Conservation (phyloP, 1,140 invertebrate species). For the Drosophila bocki region DNA sequence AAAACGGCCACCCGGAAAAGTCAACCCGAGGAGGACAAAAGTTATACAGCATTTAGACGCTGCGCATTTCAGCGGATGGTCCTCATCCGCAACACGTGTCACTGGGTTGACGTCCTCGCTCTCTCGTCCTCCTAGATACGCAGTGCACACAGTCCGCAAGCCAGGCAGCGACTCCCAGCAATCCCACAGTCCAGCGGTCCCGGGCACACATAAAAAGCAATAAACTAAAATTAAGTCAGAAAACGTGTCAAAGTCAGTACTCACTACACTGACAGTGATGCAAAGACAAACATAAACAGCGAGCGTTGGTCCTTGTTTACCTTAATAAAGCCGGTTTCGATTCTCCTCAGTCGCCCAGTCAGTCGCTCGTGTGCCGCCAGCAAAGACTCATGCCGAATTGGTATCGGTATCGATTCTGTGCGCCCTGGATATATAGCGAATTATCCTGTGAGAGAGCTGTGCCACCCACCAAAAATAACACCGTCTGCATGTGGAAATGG, state of each 20-base stretch:
- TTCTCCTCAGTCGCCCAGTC: conserved; percentile 22
- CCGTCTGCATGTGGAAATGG: conserved; percentile 13
- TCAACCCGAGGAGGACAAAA: conserved; percentile 66
- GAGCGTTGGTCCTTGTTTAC: conserved; percentile 75
- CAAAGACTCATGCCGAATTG: conserved; percentile 30
- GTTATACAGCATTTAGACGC: conserved; percentile 34
- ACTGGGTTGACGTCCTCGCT: conserved; percentile 27
- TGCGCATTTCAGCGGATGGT: conserved; percentile 57
- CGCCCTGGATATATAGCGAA: conserved; percentile 28
- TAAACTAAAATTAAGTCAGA: conserved; percentile 84
- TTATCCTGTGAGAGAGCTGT: conserved; percentile 36
- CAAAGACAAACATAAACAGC: conserved; percentile 79
- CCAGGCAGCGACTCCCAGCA: neutral
- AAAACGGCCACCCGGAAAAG: conserved; percentile 45
- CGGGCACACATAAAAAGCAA: conserved; percentile 70
- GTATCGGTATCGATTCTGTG: conserved; percentile 18
- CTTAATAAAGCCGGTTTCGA: conserved; percentile 63
- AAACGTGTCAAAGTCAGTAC: conserved; percentile 83
- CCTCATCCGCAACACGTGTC: conserved; percentile 78
- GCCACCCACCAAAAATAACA: conserved; percentile 26
- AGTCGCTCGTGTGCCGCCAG: neutral
- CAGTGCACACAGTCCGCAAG: conserved; percentile 48
- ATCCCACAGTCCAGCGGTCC: conserved; percentile 17
- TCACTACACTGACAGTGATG: conserved; percentile 77
- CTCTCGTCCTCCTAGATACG: conserved; percentile 51